Evolutionary conservation across 2,113 vertebrate genomes (phyloP), one percentile per base, ranked within the genome.

Genomic region (Elachura formosa): DNA sequence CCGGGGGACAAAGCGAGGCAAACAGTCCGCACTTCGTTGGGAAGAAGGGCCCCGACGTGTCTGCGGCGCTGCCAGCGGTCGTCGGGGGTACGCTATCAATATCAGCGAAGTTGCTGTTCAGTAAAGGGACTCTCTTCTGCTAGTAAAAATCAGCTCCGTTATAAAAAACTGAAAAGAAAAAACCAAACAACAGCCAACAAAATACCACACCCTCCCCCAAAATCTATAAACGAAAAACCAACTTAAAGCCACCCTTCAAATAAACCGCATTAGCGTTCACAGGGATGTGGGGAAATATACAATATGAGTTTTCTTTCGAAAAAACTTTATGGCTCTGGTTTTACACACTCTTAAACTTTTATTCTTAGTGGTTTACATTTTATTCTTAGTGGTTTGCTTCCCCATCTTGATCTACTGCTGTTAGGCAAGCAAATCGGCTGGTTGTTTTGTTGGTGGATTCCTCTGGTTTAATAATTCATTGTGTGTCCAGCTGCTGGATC

Each of bases 1-100:
- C 36, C 5, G 22, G 9, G 43, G 66, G 10, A 11, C 4, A 31
- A 20, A 38, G 56, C 16, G n/a, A 21, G 40, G n/a, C 38, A 4
- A 14, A 14, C 22, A 9, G 11, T 11, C 3, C 1, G 14, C 21
- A 1, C 5, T 18, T 49, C 0, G 29, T 0, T 14, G 31, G 36
- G 15, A 23, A 7, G 28, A 24, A 23, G 17, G 46, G 45, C 17
- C 21, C 23, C 10, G 7, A n/a, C n/a, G 33, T 46, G 61, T 69
- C 17, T 15, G 55, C 49, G 28, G 80, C 12, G 20, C 25, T 69
- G 34, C 64, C 29, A 0, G 14, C 3, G 34, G 41, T 36, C 29
- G 6, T 24, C 10, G 3, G 12, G 20, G 10, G 10, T 34, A 8
- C 19, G 20, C n/a, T 25, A 5, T 26, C 8, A 48, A 10, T 5